A percentile compares a stretch with the other conserved stretches of the same genome.
phyloP scores from a whole-genome alignment of 2,113 vertebrate species.

The Hippocampus guttulatus region DNA sequence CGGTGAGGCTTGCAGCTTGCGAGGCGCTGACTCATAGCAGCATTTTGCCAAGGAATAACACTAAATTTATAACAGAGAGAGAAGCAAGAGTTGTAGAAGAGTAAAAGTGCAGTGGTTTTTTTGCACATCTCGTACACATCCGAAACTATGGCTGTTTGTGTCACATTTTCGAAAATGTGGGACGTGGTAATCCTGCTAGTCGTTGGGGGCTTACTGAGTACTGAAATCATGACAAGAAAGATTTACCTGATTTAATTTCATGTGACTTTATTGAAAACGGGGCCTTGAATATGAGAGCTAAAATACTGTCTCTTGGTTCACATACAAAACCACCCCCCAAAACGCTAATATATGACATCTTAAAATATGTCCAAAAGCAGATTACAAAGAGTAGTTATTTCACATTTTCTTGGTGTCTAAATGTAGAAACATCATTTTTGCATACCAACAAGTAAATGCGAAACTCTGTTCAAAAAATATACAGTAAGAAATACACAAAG shows the following conservation, averaged over 20 bases:
- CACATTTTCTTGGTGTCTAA: conserved; percentile 61
- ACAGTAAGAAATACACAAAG: neutral
- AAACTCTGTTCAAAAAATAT: neutral
- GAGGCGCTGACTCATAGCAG: neutral
- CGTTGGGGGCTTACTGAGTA: no score
- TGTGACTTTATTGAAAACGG: conserved; percentile 71
- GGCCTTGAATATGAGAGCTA: conserved; percentile 43
- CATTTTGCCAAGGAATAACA: neutral
- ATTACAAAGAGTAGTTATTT: conserved; percentile 59
- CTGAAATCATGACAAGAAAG: conserved; percentile 1
- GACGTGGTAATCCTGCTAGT: no score
- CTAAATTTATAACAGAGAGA: no score
- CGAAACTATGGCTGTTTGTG: no score
- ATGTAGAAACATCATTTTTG: conserved; percentile 18
- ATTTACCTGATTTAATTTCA: neutral
- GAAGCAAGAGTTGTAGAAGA: no score
- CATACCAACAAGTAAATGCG: neutral
- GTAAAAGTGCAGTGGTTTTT: no score
- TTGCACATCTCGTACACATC: no score
- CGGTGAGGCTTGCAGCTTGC: neutral
- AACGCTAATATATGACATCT: conserved; percentile 31
- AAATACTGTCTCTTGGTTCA: conserved; percentile 60
- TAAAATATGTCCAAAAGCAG: conserved; percentile 61
- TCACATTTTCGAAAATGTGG: no score
- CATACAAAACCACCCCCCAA: conserved; percentile 50